Evolutionary conservation across 2,888 invertebrate species (phyloP).

Genomic region (Caenorhabditis imperialis): DNA sequence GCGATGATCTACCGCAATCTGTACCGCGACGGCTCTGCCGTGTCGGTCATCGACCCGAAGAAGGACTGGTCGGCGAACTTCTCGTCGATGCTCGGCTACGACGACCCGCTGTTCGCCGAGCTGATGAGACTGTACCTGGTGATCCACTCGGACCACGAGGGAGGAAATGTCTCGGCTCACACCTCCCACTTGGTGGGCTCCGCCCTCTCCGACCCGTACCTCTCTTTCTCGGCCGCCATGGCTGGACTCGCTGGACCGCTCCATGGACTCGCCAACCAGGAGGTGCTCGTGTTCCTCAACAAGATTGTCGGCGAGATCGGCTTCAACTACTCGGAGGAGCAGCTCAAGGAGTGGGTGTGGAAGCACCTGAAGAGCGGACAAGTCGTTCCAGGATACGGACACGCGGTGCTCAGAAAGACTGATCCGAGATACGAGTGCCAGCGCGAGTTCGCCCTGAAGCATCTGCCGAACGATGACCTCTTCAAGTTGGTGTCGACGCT

Average conservation of each 20-base stretch:
- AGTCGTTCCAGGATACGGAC: constrained; percentile 97
- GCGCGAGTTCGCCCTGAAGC: constrained; percentile 92
- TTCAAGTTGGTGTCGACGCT: constrained; percentile 92
- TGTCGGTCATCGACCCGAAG: constrained; percentile 89
- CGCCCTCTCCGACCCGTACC: constrained; percentile 91
- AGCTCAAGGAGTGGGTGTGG: constrained; percentile 96
- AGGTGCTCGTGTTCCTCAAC: constrained; percentile 91
- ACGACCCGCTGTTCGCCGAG: constrained; percentile 87
- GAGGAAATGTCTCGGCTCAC: constrained; percentile 92
- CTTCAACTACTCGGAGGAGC: constrained; percentile 89
- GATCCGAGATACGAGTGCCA: constrained; percentile 94
- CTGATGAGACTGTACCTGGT: constrained; percentile 93
- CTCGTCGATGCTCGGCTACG: constrained; percentile 90
- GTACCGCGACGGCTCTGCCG: constrained; percentile 88
- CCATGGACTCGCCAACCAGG: constrained; percentile 95
- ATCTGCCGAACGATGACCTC: constrained; percentile 89
- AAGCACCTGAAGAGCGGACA: constrained; percentile 94
- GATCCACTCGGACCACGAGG: constrained; percentile 87
- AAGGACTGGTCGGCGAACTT: constrained; percentile 93
- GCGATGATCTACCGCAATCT: constrained; percentile 94
- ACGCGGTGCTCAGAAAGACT: constrained; percentile 94
- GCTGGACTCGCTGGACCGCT: constrained; percentile 95
- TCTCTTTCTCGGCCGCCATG: constrained; percentile 92
- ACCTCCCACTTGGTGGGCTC: constrained; percentile 93
- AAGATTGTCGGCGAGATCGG: constrained; percentile 88